Evolutionary conservation across 1,140 invertebrate genomes (phyloP), one percentile per base, ranked within the genome.

Genomic region (Aphaenogaster rudis): DNA sequence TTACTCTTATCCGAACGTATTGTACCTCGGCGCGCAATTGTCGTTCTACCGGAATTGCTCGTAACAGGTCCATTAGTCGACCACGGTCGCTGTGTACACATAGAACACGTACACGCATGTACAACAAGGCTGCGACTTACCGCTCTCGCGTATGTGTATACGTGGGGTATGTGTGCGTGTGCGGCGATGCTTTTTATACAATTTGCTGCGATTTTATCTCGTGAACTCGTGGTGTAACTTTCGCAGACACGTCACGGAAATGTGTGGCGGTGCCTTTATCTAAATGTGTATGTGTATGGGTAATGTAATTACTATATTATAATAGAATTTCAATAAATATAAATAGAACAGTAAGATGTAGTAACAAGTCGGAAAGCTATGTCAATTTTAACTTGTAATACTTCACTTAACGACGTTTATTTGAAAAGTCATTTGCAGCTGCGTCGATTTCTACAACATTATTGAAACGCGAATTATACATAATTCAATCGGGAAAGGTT

Each of bases 31-130:
- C 28, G 69, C 69, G 88, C 86, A 79, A 87, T 78, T 86, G 88
- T 90, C 90, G 90, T 88, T 87, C 61, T 78, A 86, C 76, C 89
- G 77, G 86, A 90, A 90, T 91, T 87, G 89, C 90, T 76, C 57
- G 89, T 86, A 91, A 82, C 89, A 64, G 74, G 88, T 86, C 88
- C 89, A 91, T 91, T 88, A 88, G 88, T 91, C 89, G 86, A 77
- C 52, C 86, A 54, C 17, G 61, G 63, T 86, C 57, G 61, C 59
- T 80, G 61, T 64, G 39, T 72, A 52, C 66, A n/a, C n/a, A 64
- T 33, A 39, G n/a, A 39, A 63, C 39, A 57, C 39, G 11, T 67
- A n/a, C 13, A 57, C 15, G 39, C 21, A 15, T 54, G 79, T 67
- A 33, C n/a, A 57, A 69, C 78, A 71, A 54, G 45, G 36, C 45